Percentiles rank a stretch among this genome's conserved stretches.
Conservation (phyloP, 1,140 invertebrate species). For the Drosophila lowei region DNA sequence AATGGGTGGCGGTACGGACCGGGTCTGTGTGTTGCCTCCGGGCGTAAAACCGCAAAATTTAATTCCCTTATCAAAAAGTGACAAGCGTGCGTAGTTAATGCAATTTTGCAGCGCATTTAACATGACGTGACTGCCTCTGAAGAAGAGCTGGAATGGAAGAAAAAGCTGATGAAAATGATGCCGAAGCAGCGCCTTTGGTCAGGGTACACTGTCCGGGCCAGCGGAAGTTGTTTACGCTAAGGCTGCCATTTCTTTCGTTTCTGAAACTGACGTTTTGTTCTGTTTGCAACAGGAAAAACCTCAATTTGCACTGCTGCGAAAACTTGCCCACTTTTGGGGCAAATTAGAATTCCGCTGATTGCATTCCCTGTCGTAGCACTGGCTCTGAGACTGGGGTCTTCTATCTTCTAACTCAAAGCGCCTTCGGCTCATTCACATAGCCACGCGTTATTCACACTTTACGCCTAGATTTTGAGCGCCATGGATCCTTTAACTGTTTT, state of each 20-base stretch:
- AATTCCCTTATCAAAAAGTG: conserved; percentile 83
- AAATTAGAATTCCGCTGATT: conserved; percentile 82
- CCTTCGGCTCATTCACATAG: conserved; percentile 75
- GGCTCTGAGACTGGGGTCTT: not conserved
- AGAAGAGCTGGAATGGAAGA: not conserved
- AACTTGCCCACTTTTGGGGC: conserved; percentile 54
- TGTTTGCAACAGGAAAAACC: conserved; percentile 35
- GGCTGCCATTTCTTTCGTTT: conserved; percentile 23
- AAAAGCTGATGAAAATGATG: conserved; percentile 6
- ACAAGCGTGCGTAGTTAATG: conserved; percentile 83
- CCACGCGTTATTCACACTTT: conserved; percentile 80
- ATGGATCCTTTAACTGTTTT: conserved; percentile 78
- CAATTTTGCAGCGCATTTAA: conserved; percentile 83
- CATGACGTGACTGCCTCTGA: conserved; percentile 59
- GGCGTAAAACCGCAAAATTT: conserved; percentile 82
- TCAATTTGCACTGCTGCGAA: conserved; percentile 56
- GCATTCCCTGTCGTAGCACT: conserved; percentile 45
- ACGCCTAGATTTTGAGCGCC: conserved; percentile 77
- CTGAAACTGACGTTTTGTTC: not conserved
- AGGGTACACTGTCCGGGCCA: too few relatives aligned
- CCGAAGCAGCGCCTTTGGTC: too few relatives aligned
- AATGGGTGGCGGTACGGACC: not conserved
- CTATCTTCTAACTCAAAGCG: conserved; percentile 42
- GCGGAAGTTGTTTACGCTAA: conserved; percentile 70
- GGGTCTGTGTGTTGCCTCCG: conserved; percentile 39